phyloP scores from a whole-genome alignment of 1,140 invertebrate genomes.

The Caenorhabditis remanei region DNA sequence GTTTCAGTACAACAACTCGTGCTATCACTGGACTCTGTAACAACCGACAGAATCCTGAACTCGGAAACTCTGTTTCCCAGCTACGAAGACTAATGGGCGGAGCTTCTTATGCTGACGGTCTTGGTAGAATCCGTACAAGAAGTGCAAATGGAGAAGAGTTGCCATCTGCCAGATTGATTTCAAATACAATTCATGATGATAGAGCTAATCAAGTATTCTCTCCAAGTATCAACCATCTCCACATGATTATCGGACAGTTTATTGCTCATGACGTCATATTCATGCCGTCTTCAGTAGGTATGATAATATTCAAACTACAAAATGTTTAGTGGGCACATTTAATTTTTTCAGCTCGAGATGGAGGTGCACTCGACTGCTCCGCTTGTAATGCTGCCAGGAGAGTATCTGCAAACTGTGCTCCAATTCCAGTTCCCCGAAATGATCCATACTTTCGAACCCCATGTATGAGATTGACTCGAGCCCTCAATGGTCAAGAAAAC shows the following conservation, averaged over 20 bases:
- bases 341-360: conserved; percentile 55
- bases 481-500: conserved; percentile 59
- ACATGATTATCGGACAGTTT: conserved; percentile 62
- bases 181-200: conserved; percentile 52
- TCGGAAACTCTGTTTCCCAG: conserved; percentile 80
- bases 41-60: conserved; percentile 86
- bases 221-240: conserved; percentile 55
- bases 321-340: neutral
- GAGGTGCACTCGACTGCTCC: conserved; percentile 58
- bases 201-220: conserved; percentile 52
- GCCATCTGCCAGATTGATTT: conserved; percentile 56
- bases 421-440: conserved; percentile 44
- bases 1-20: conserved; percentile 78
- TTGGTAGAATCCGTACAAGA: conserved; percentile 40
- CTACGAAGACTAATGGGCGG: conserved; percentile 44
- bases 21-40: conserved; percentile 89
- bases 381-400: conserved; percentile 46
- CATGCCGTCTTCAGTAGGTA: conserved; percentile 60
- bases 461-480: conserved; percentile 59
- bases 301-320: neutral
- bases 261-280: conserved; percentile 64
- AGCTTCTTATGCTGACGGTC: conserved; percentile 59
- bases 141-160: conserved; percentile 23
- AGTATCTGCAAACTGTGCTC: conserved; percentile 55
- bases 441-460: conserved; percentile 50